phyloP scores from a whole-genome alignment of 2,797 vertebrate species.

The Enteromius anoplus region DNA sequence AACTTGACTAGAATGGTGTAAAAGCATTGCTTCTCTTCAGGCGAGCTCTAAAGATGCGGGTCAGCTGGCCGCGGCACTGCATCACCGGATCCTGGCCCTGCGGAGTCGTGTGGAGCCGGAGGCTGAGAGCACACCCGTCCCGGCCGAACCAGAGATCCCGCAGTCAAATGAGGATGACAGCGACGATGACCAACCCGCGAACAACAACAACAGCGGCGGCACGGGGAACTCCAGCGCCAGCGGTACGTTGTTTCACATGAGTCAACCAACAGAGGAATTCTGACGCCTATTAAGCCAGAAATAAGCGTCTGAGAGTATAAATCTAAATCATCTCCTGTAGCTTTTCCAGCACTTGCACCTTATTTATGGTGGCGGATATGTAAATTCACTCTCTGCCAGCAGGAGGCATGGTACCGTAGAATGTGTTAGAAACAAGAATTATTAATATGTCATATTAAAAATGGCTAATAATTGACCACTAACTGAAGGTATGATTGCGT shows the following conservation, averaged over 20 bases:
- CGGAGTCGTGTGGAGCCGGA: conserved; percentile 92
- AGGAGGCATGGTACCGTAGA: too few relatives aligned
- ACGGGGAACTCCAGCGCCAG: conserved; percentile 17
- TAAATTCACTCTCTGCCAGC: too few relatives aligned
- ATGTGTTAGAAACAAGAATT: neutral
- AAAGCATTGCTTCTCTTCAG: conserved; percentile 66
- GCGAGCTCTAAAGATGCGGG: conserved; percentile 97
- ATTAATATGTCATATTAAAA: neutral
- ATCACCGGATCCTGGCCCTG: conserved; percentile 94
- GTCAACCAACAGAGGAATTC: neutral
- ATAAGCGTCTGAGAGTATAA: neutral
- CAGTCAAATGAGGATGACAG: conserved; percentile 95
- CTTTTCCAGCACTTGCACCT: too few relatives aligned
- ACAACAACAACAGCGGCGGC: conserved; percentile 62
- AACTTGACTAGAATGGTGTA: neutral
- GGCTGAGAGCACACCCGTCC: conserved; percentile 77
- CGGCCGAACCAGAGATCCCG: conserved; percentile 83
- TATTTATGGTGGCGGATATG: too few relatives aligned
- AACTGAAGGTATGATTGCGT: neutral
- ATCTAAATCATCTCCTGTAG: neutral
- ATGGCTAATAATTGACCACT: neutral
- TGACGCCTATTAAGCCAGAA: neutral
- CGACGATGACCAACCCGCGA: conserved; percentile 84
- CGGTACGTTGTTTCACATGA: neutral
- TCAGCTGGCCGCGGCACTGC: conserved; percentile 92